Conservation (phyloP, 2,888 invertebrate genomes). For the Myopa tessellatipennis region DNA sequence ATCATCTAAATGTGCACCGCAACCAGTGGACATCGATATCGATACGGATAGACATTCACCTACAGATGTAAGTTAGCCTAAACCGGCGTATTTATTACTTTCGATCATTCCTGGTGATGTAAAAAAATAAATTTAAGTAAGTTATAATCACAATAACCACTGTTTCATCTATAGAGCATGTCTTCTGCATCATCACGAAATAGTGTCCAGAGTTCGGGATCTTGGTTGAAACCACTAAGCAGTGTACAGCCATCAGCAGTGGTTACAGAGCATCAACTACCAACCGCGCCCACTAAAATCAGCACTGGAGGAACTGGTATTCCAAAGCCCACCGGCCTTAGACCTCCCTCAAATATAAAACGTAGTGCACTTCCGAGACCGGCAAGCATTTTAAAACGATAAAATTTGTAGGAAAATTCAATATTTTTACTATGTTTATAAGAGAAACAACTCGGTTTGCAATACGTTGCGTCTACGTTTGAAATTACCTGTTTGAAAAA, state of each 20-base stretch:
- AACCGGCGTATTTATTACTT: neutral
- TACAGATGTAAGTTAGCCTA: constrained; percentile 53
- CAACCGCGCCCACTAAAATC: constrained; percentile 56
- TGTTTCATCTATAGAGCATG: constrained; percentile 57
- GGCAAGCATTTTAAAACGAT: constrained; percentile 60
- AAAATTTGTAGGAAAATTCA: constrained; percentile 42
- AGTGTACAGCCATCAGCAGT: constrained; percentile 4
- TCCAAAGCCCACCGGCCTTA: constrained; percentile 64
- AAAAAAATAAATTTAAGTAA: neutral
- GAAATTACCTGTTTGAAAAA: neutral
- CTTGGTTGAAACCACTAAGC: constrained; percentile 39
- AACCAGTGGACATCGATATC: constrained; percentile 54
- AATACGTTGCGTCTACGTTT: constrained; percentile 2
- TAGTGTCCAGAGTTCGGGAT: constrained; percentile 57
- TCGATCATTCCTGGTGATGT: neutral
- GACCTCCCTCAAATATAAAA: constrained; percentile 60
- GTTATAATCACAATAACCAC: neutral
- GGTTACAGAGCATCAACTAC: constrained; percentile 13
- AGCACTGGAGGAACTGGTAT: constrained; percentile 61
- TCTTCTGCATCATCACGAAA: constrained; percentile 65
- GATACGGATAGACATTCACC: constrained; percentile 61
- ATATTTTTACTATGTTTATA: constrained; percentile 21
- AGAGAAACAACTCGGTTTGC: constrained; percentile 9
- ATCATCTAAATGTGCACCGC: constrained; percentile 44
- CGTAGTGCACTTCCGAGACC: constrained; percentile 66